phyloP scores from a whole-genome alignment of 2,113 vertebrate genomes.

The Suricata suricatta region DNA sequence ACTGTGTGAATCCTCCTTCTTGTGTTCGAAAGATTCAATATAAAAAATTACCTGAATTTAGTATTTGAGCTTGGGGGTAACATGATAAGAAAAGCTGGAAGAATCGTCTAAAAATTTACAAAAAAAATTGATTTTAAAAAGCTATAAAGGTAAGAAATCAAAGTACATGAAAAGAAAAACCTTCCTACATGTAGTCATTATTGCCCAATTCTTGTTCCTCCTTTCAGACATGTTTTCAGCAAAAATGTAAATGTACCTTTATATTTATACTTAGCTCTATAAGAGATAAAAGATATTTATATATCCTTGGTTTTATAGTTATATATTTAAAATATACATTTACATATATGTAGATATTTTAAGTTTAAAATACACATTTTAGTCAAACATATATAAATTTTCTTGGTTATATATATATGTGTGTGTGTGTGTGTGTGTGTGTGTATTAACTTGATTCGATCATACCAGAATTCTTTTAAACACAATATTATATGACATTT shows the following conservation, averaged over 20 bases:
- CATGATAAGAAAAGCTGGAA: neutral
- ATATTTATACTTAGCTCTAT: neutral
- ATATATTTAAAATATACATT: neutral
- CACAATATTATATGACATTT: neutral
- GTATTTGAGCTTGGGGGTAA: constrained; percentile 25
- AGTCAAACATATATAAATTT: neutral
- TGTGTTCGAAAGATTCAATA: neutral
- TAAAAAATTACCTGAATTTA: constrained; percentile 4
- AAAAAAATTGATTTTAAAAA: constrained; percentile 25
- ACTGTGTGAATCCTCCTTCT: neutral
- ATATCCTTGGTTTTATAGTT: neutral
- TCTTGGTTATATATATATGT: neutral
- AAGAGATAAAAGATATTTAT: neutral
- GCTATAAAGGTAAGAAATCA: neutral
- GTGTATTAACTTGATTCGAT: neutral
- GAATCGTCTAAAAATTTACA: neutral
- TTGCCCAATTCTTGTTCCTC: neutral
- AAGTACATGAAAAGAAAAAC: neutral
- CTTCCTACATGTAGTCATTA: neutral
- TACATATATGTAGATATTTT: neutral
- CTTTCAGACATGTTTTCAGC: neutral
- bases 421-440: neutral
- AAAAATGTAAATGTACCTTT: neutral
- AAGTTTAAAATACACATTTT: neutral
- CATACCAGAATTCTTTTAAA: neutral